phyloP scores from a whole-genome alignment of 2,113 vertebrate genomes.

The Grammomys dolichurus region DNA sequence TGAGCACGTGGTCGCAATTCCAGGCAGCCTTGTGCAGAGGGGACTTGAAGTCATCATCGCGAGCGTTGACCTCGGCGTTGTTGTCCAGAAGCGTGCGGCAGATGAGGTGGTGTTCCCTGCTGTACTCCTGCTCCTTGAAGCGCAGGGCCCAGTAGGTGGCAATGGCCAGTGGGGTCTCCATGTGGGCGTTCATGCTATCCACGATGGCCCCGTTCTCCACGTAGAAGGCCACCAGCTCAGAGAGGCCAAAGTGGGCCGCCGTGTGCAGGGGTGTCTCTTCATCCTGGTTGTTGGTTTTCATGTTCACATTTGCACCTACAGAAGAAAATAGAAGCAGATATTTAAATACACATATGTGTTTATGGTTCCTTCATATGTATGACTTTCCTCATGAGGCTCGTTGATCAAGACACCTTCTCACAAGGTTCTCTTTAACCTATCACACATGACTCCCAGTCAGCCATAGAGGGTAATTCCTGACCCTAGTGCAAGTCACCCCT shows the following conservation, averaged over 20 bases:
- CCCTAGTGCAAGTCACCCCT: not conserved
- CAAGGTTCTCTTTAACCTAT: not conserved
- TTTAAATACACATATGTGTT: not conserved
- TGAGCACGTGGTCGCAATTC: constrained; percentile 95
- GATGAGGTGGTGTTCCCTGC: constrained; percentile 92
- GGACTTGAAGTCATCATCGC: constrained; percentile 94
- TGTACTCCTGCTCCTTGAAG: constrained; percentile 92
- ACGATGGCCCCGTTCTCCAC: constrained; percentile 90
- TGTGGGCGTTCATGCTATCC: constrained; percentile 89
- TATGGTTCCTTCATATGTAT: not conserved
- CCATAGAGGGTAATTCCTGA: not conserved
- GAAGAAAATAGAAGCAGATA: not conserved
- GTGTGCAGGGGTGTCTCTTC: constrained; percentile 95
- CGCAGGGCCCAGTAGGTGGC: constrained; percentile 95
- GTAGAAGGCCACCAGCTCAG: constrained; percentile 93
- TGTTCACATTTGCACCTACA: constrained; percentile 93
- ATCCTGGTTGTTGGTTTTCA: constrained; percentile 90
- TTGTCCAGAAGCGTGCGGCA: constrained; percentile 94
- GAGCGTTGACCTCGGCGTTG: constrained; percentile 91
- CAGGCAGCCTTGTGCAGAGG: constrained; percentile 97
- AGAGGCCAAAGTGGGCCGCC: constrained; percentile 90
- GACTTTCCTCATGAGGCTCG: not conserved
- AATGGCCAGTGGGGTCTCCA: constrained; percentile 94
- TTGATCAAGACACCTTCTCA: not conserved
- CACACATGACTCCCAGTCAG: rapidly evolving